A percentile compares a stretch with the other conserved stretches of the same genome.
These are phyloP conservation scores for Anomalospiza imberbis DNA, from an alignment of 2,797 vertebrate genomes.

Conservation along the genomic window DNA sequence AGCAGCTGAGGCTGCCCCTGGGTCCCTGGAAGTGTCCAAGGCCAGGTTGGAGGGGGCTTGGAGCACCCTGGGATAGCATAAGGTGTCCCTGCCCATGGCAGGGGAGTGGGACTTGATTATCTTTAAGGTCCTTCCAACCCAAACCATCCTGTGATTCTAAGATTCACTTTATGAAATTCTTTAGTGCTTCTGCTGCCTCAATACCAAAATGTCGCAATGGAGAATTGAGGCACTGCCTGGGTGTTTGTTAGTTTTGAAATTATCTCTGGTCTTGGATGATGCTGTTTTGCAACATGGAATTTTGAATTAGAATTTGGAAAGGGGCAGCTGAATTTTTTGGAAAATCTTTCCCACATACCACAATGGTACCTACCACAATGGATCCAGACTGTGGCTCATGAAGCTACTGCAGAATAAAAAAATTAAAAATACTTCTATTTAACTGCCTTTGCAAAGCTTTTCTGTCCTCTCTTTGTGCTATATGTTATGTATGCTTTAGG, in stretches of 20 bases:
- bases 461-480: neutral
- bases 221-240: neutral
- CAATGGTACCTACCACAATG: accelerated
- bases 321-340: neutral
- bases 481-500: neutral
- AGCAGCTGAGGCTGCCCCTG: neutral
- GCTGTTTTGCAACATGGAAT: neutral
- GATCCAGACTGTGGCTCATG: neutral
- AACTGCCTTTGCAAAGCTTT: neutral
- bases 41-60: accelerated
- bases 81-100: neutral
- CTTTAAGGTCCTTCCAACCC: neutral
- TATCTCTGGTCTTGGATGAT: neutral
- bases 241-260: neutral
- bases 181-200: neutral
- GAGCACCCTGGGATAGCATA: accelerated
- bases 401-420: neutral
- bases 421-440: accelerated
- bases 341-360: accelerated
- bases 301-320: neutral
- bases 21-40: neutral
- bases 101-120: neutral
- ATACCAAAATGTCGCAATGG: neutral
- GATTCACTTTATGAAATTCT: neutral
- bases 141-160: neutral